Base-by-base conservation (phyloP, 2,113 vertebrate genomes). In the Rhineura floridana region DNA sequence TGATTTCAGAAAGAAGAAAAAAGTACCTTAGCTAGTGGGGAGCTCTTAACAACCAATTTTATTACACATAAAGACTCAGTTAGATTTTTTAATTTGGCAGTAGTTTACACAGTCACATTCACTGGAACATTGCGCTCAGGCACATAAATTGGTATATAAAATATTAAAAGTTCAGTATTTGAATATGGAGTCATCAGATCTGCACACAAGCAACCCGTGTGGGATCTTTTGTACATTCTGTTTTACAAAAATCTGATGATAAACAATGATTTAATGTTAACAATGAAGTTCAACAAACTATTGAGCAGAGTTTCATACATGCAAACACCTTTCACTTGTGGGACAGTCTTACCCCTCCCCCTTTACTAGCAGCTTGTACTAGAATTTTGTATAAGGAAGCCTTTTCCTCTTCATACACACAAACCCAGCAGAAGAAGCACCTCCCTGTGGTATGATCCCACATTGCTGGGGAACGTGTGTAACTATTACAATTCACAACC, bases 1-100 rank as follows among this genome's bases (percentile, higher is more conserved):
- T 81, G 85, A 90, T 81, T 44, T 44, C 36, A 70, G 42, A 85
- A 65, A 76, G n/a, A 70, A 48, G 79, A 33, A 13, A 65, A 30
- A 39, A 63, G 25, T 81, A 12, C 83, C 48, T 0, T 86, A 28
- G 28, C 21, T 50, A 30, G 39, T 83, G 30, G 44, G 81, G 12
- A 89, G 81, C n/a, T 36, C 19, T 42, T 87, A 75, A 39, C 0
- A 15, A 0, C 46, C 36, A 69, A 88, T 82, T 77, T 28, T 70
- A 46, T 62, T 88, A 11, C 65, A 81, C 1, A 8, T 33, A 19
- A 46, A 17, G 25, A 2, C 50, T 33, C 85, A 79, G 10, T 36
- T 28, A 36, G 1, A 50, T 70, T 83, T 46, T 30, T 70, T 36
- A 36, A 70, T 48, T 70, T 50, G 81, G 39, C 21, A 46, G 13